Conservation (phyloP, 1,140 invertebrate species). For the Zophobas atratus region DNA sequence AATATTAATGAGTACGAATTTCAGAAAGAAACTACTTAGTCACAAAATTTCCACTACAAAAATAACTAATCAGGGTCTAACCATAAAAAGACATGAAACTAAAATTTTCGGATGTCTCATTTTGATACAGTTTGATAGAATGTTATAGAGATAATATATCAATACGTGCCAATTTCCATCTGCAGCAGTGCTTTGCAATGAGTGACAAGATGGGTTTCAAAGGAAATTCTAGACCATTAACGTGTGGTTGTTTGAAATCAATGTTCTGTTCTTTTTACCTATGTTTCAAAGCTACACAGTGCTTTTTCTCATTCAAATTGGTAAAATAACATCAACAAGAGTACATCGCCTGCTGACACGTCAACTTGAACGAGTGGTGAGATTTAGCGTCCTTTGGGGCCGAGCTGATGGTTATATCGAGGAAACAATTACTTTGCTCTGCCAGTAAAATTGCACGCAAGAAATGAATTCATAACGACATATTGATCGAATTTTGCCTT, state of each 20-base stretch:
- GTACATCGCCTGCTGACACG: constrained; percentile 36
- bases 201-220: constrained; percentile 7
- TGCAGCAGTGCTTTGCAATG: no score
- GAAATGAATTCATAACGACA: constrained; percentile 55
- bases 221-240: constrained; percentile 8
- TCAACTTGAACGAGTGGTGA: constrained; percentile 42
- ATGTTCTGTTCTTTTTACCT: constrained; percentile 24
- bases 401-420: constrained; percentile 48
- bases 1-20: no score
- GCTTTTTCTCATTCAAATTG: constrained; percentile 41
- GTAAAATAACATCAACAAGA: constrained; percentile 35
- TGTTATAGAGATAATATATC: no score
- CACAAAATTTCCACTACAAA: no score
- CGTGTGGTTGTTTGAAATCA: constrained; percentile 17
- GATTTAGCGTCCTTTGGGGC: constrained; percentile 46
- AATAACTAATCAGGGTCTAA: no score
- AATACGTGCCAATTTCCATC: not conserved
- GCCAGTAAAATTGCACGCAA: constrained; percentile 49
- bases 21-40: no score
- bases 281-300: constrained; percentile 3
- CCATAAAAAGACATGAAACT: no score
- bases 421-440: constrained; percentile 53
- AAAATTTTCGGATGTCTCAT: no score
- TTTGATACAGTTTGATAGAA: no score
- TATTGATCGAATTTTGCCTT: constrained; percentile 45